Evolutionary conservation across 1,140 invertebrate genomes (phyloP).

Genomic region (Brachionus plicatilis): DNA sequence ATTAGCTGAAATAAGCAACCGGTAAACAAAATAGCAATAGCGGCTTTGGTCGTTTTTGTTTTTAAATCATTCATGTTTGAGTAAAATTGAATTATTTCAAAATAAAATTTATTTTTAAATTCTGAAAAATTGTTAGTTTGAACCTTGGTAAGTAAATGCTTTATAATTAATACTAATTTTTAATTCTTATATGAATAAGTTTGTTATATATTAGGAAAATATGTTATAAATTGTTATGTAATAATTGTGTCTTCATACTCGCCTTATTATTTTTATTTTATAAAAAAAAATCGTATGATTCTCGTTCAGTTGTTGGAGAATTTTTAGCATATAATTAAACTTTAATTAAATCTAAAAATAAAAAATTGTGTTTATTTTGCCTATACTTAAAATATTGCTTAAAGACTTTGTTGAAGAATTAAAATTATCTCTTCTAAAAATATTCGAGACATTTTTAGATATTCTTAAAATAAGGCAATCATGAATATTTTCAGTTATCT

Average conservation of each 20-base stretch:
- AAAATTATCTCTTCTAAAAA: background rate
- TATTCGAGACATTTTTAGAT: background rate
- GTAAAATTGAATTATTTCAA: background rate
- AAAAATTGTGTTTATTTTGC: background rate
- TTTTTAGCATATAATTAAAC: background rate
- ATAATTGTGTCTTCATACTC: background rate
- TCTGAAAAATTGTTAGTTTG: background rate
- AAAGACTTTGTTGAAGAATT: background rate
- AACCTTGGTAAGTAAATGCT: background rate
- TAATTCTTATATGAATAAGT: background rate
- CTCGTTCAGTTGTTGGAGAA: background rate
- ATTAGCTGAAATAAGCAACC: background rate
- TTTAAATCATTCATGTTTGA: conserved; percentile 6
- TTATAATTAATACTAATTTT: background rate
- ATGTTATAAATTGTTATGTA: background rate
- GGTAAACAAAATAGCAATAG: background rate
- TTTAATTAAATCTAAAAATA: background rate
- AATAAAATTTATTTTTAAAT: background rate
- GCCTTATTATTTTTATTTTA: background rate
- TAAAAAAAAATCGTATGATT: conserved; percentile 9
- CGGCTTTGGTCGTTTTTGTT: background rate
- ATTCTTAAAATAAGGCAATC: background rate
- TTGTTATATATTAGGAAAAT: background rate
- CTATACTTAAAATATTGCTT: background rate
- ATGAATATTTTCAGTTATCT: background rate